phyloP scores from a whole-genome alignment of 2,113 vertebrate species.

The Chinchilla lanigera region DNA sequence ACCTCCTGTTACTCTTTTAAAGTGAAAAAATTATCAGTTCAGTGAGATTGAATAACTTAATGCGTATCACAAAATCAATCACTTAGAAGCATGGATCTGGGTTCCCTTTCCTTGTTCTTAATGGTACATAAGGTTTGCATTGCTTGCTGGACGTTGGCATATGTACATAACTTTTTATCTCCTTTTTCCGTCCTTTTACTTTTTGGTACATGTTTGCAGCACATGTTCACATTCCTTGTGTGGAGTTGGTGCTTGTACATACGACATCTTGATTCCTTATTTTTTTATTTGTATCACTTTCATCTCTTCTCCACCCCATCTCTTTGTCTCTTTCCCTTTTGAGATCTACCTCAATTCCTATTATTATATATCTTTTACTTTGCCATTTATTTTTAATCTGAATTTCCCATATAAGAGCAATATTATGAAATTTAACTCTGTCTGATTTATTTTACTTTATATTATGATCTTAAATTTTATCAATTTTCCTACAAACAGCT shows the following conservation, averaged over 20 bases:
- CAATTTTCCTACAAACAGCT: neutral
- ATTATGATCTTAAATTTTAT: neutral
- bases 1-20: neutral
- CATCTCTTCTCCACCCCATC: neutral
- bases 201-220: neutral
- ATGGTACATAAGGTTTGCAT: neutral
- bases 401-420: neutral
- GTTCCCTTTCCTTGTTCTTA: neutral
- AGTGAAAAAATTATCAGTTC: neutral
- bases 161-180: neutral
- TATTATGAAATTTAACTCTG: neutral
- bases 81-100: neutral
- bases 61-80: too few relatives aligned
- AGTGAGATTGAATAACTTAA: neutral
- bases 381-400: neutral
- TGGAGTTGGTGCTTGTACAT: neutral
- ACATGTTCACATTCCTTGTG: neutral
- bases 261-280: neutral
- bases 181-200: neutral
- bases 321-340: neutral
- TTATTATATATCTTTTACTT: neutral
- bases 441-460: neutral
- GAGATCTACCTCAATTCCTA: neutral
- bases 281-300: neutral
- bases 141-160: neutral